Evolutionary conservation across 2,113 vertebrate species (phyloP), one percentile per base, ranked within the genome.

Genomic region (Alectura lathami): DNA sequence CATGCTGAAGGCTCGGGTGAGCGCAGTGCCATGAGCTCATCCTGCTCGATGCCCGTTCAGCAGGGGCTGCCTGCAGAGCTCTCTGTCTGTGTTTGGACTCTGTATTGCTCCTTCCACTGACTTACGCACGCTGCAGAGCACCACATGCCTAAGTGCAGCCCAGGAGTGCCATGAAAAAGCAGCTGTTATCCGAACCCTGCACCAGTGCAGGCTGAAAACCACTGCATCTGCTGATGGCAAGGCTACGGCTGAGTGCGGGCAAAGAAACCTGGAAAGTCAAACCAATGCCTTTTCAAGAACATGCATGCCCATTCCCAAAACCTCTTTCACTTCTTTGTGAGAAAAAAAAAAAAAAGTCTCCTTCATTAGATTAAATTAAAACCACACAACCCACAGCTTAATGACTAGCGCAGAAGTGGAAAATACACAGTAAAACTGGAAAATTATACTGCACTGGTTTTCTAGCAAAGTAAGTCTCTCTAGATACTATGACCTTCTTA

Each of bases 241-340:
- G 0, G 1, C 40, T 13, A 6, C 3, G 22, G 2, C 29, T 3
- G 69, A 34, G 38, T 9, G 6, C 3, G 6, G 79, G 40, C 40
- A 50, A 21, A 51, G 91, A 95, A 95, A 80, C 94, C 94, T 95
- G 94, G 94, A 94, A 96, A 95, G 91, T 26, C 12, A 0, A 70
- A 14, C 18, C 0, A 8, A 17, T 0, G 75, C 76, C 83, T 89
- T 92, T 95, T 93, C 45, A 96, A 92, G 91, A 95, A 77, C 79
- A 36, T 0, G 1, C 24, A 45, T 30, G 67, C 20, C 1, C 26
- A 60, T 3, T 7, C 68, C 5, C 0, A 62, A 75, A 36, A 17
- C 3, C 69, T 82, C 93, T 97, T 91, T 90, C 94, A 18, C 76
- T 97, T 96, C 72, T 68, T 53, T 13, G 64, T 75, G 80, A 64